A percentile compares a stretch with the other conserved stretches of the same genome.
Evolutionary conservation across 2,797 vertebrate genomes (phyloP).

Genomic region (Anolis apletophallus): DNA sequence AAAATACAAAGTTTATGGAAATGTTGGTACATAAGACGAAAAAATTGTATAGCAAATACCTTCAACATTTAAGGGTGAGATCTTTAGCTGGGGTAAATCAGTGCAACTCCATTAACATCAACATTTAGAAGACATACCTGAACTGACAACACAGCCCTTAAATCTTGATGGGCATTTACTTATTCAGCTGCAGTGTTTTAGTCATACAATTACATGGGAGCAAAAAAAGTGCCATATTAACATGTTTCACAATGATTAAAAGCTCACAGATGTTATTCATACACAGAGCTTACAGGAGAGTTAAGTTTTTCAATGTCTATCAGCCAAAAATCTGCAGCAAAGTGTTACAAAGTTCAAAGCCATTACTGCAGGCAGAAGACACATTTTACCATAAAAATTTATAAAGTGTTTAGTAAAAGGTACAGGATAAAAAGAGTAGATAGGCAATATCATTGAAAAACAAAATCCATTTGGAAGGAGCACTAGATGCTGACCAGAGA

Average conservation of each 20-base stretch:
- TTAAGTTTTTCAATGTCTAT: conserved; percentile 66
- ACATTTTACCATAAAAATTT: conserved; percentile 74
- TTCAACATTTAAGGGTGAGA: conserved; percentile 73
- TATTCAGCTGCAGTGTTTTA: conserved; percentile 71
- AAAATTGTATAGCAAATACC: conserved; percentile 71
- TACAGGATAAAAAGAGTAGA: conserved; percentile 77
- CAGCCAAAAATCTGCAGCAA: conserved; percentile 66
- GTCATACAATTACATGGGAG: conserved; percentile 64
- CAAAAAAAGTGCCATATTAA: conserved; percentile 28
- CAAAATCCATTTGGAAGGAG: conserved; percentile 65
- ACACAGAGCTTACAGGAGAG: conserved; percentile 69
- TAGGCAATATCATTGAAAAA: conserved; percentile 70
- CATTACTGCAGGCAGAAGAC: conserved; percentile 74
- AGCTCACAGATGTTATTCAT: conserved; percentile 71
- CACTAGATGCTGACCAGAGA: conserved; percentile 17
- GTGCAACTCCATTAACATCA: conserved; percentile 50
- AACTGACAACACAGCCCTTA: conserved; percentile 68
- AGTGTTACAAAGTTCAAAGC: conserved; percentile 72
- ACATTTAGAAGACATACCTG: conserved; percentile 51
- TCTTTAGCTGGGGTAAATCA: conserved; percentile 65
- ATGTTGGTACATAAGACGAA: conserved; percentile 73
- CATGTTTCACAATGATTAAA: conserved; percentile 58
- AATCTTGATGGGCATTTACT: conserved; percentile 71
- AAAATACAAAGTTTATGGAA: conserved; percentile 78
- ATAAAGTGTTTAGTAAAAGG: conserved; percentile 80